A percentile compares a stretch with the other conserved stretches of the same genome.
Conservation (phyloP, 2,113 vertebrate species). For the Channa maculata region DNA sequence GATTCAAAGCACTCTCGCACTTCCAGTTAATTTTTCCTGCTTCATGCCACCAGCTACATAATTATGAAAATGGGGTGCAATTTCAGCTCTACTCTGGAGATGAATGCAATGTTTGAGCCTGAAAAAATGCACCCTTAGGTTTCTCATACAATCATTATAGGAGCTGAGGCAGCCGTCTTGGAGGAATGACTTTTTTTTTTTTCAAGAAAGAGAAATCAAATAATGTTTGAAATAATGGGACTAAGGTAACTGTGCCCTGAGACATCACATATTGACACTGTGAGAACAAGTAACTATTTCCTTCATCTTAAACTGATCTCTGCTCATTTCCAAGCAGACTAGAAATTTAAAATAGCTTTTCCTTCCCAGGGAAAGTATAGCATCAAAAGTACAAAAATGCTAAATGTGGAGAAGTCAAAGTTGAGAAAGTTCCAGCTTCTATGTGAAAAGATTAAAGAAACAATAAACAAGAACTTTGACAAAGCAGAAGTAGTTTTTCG, state of each 20-base stretch:
- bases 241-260: neutral
- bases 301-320: neutral
- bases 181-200: neutral
- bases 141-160: neutral
- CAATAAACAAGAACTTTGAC: no score
- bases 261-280: neutral
- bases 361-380: no score
- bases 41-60: neutral
- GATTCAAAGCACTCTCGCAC: constrained; percentile 12
- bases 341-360: no score
- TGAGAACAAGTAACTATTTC: neutral
- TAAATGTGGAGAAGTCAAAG: no score
- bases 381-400: no score
- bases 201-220: neutral
- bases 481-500: no score
- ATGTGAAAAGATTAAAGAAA: no score
- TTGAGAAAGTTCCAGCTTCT: no score
- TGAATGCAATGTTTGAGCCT: constrained; percentile 12
- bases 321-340: neutral
- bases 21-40: constrained; percentile 8
- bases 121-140: constrained; percentile 15
- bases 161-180: neutral
- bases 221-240: neutral
- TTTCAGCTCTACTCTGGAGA: constrained; percentile 8
- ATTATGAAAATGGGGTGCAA: constrained; percentile 28